Base-by-base conservation (phyloP, 92 coral and sea anemone genomes). In the Plumapathes pennacea region DNA sequence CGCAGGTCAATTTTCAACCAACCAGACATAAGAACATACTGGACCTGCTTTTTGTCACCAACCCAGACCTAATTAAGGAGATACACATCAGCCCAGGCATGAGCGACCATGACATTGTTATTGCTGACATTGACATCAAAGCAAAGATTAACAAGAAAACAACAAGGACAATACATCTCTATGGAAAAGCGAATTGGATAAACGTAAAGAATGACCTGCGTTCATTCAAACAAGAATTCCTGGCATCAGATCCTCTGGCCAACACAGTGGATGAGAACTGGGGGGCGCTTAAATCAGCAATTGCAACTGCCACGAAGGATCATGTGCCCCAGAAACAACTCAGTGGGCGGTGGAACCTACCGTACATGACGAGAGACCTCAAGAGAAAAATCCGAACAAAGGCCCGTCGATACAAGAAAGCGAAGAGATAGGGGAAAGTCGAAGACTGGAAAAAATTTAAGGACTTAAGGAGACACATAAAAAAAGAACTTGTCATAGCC, bases 61-160 rank as follows among this genome's bases (percentile, higher is more conserved):
- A 14, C 26, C 46, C 71, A 39, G 71, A 64, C 22, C 29, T 46
- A 8, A 50, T 55, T 5, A 62, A 63, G 15, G 36, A 64, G 30
- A 40, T 74, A 9, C 20, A 56, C 22, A 64, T 66, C 18, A 39
- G 46, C 38, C 53, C 81, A 28, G 56, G 74, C 20, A 63, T 63
- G 65, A 74, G 66, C 64, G 81, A 63, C 53, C 66, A 74, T 64
- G 73, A 51, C 33, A 42, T 40, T n/a, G 75, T 74, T 19, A 36
- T 43, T 32, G 60, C 46, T 32, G 66, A 64, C 21, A 58, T 74
- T 15, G 50, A 72, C 53, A 12, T 47, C 17, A 62, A 62, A 40
- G 62, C 62, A 14, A 50, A 39, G 13, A 40, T 42, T 18, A 61
- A 65, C 41, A 37, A 38, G 28, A 62, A 73, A 44, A 42, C 61